Base-by-base conservation (phyloP, 2,888 invertebrate species). In the Dynastes hyllus region DNA sequence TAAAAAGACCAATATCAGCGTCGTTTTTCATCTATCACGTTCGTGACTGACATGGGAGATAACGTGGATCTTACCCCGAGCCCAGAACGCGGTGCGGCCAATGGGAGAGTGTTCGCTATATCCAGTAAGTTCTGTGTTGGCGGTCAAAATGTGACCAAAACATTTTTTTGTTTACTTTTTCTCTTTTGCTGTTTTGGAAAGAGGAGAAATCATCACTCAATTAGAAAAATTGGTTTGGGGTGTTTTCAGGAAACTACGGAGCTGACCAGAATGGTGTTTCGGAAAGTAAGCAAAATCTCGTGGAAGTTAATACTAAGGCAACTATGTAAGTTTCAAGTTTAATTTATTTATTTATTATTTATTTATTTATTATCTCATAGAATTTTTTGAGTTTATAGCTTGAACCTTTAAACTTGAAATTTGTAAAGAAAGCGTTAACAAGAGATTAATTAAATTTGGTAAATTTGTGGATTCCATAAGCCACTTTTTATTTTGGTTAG, bases 281-380 rank as follows among this genome's bases (percentile, higher is more conserved):
- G 9, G 80, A 80, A 70, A 83, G 83, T 81, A 79, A 81, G 27
- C 82, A 81, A 71, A 82, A 84, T 83, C 86, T 91, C 73, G 90
- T 91, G 82, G 89, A 90, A 5, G 90, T 91, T 0, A 91, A 90
- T 3, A 91, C 91, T 11, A 89, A 90, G 86, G 89, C 90, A 45
- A 55, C n/a, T n/a, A 55, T 55, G 16, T 58, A 58, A 58, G 16
- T 58, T 22, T 58, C 5, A 8, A 58, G 0, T 6, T 16, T 53
- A 2, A 16, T n/a, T 45, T 11, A 8, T 2, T 45, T 45, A 45
- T 45, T 45, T 37, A 37, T 37, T 2, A 11, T 11, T 45, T 45
- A 11, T 45, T 45, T 8, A 45, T 8, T 11, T 45, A 37, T 37
- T 37, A 22, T 22, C 22, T 37, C 6, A 6, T 45, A 45, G 8